Base-by-base conservation (phyloP, 1,140 invertebrate species). In the Hycleus cichorii region DNA sequence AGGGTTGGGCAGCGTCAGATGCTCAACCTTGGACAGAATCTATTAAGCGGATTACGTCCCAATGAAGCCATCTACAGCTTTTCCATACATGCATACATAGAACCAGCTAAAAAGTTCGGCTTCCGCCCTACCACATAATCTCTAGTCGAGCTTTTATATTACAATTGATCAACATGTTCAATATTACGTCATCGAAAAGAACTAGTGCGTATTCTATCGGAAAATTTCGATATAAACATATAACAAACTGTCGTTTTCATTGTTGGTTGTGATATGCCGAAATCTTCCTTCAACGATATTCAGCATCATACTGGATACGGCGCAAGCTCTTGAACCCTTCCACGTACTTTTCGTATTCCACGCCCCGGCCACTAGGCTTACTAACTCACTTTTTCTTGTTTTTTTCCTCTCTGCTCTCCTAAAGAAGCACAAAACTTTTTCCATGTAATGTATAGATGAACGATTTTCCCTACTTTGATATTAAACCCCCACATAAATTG, bases 31-130 rank as follows among this genome's bases (percentile, higher is more conserved):
- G 66, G 65, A 65, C 65, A 66, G 71, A 72, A 72, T 72, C 69
- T 71, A 72, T 72, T 72, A 72, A 72, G 71, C 65, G 69, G 71
- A 72, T 72, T 72, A 68, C 63, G 64, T 67, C 65, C 62, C 63
- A 63, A 68, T 71, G 69, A 70, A 70, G 69, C 68, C 67, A 64
- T 69, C 65, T 59, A 55, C 54, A 54, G 58, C 62, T 48, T 60
- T 48, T 44, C 53, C 38, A 24, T 9, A 39, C 25, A 32, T 42
- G 5, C 39, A 32, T 12, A 39, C 25, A 12, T 48, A 51, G 45
- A 47, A 47, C 46, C 50, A 12, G 18, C 18, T 18, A 59, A 63
- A 66, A 58, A 63, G 65, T 59, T 55, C 57, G 67, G 65, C 64
- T 70, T 70, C 69, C 69, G 68, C 65, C 67, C 67, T 70, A 70